phyloP scores from a whole-genome alignment of 2,113 vertebrate genomes.

The Nestor notabilis region DNA sequence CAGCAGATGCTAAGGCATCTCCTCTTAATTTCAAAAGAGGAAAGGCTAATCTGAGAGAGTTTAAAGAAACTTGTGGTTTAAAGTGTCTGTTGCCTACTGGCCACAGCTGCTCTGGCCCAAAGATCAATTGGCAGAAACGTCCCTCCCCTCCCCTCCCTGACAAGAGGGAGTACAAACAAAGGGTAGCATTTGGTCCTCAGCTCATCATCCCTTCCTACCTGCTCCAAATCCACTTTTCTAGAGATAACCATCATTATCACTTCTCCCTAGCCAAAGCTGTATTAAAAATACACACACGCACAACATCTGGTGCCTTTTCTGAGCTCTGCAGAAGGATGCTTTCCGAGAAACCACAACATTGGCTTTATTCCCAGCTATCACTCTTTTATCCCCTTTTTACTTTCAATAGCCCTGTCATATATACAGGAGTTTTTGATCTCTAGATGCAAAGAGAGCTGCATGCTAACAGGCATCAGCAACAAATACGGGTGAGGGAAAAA shows the following conservation, averaged over 20 bases:
- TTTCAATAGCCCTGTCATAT: conserved; percentile 26
- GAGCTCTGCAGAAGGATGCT: conserved; percentile 44
- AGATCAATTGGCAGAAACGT: neutral
- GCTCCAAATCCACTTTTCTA: neutral
- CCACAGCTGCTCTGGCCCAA: neutral
- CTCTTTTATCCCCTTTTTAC: conserved; percentile 44
- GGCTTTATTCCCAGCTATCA: conserved; percentile 60
- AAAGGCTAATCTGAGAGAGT: neutral
- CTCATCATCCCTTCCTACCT: neutral
- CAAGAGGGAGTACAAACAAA: neutral
- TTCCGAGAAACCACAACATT: conserved; percentile 36
- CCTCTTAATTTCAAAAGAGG: neutral
- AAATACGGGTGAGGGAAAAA: conserved; percentile 12
- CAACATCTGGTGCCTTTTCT: conserved; percentile 44
- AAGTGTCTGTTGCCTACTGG: neutral
- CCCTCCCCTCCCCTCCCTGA: neutral
- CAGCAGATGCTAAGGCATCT: neutral
- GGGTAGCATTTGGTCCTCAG: neutral
- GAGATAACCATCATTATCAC: neutral
- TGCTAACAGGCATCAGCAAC: conserved; percentile 42
- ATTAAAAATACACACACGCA: conserved; percentile 5
- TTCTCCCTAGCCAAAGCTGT: neutral
- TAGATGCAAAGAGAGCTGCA: conserved; percentile 35
- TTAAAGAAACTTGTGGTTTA: neutral
- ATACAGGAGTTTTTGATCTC: conserved; percentile 49